Base-by-base conservation (phyloP, 2,888 invertebrate species). In the Melolontha melolontha region DNA sequence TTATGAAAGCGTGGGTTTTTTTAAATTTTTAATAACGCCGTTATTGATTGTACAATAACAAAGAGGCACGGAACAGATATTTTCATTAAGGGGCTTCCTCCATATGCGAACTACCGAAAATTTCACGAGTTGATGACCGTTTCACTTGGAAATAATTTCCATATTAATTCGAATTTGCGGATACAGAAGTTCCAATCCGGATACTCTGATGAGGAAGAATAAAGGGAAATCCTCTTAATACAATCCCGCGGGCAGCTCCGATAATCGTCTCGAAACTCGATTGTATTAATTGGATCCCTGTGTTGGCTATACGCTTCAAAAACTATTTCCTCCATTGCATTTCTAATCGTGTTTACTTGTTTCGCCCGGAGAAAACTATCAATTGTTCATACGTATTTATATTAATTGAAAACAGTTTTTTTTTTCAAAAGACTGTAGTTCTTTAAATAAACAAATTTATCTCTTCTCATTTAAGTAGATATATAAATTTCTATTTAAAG, bases 261-360 rank as follows among this genome's bases (percentile, higher is more conserved):
- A 17, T 51, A 17, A 51, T 51, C 51, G 51, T 17, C 12, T 51
- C 29, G 27, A 29, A 29, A 51, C 29, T 51, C 51, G 51, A 51
- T 51, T 51, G n/a, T 17, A 51, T 51, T 51, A 51, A 51, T 51
- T 51, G 51, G 16, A 51, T 51, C 22, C 17, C 27, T 0, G 5
- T 27, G 51, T 51, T 27, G 22, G 22, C 29, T 17, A 22, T 12
- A 34, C n/a, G 16, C 10, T 22, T 16, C 49, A 49, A 49, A 49
- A 49, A 49, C 49, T 22, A 22, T 49, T 49, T 49, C 12, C 49
- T n/a, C 8, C 8, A 8, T 22, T 49, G 49, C 49, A 49, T 49
- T 44, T 34, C 34, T 34, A 34, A 34, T 34, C 34, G 10, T 34
- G 34, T 8, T 34, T 34, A 6, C 7, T 10, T 34, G 34, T 34